A percentile compares a stretch with the other conserved stretches of the same genome.
Conservation (phyloP, 2,797 vertebrate genomes). For the Podarcis siculus region DNA sequence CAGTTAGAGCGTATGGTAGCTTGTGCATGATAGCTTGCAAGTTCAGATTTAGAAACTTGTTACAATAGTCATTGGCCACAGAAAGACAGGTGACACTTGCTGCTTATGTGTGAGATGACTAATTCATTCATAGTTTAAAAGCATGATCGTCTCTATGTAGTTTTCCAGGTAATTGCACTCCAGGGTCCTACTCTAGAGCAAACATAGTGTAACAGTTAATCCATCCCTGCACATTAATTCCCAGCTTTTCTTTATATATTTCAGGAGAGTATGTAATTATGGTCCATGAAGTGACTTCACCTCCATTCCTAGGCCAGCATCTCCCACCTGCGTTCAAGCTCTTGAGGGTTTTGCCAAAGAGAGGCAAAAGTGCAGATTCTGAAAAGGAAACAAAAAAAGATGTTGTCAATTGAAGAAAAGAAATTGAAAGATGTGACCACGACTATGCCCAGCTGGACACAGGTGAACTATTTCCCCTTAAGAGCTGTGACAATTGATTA, state of each 20-base stretch:
- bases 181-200: not conserved
- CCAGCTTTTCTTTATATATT: not conserved
- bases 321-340: conserved; percentile 69
- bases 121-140: not conserved
- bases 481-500: conserved; percentile 1
- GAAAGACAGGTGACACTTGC: not conserved
- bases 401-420: conserved; percentile 23
- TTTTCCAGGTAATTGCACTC: not conserved
- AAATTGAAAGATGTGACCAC: not conserved
- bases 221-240: not conserved
- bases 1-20: not conserved
- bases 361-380: not conserved
- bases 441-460: not conserved
- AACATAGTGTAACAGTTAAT: not conserved
- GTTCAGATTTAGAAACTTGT: not conserved
- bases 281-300: conserved; percentile 66
- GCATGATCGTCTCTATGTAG: not conserved
- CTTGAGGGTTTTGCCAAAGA: conserved; percentile 57
- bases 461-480: not conserved
- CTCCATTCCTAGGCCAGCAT: conserved; percentile 67
- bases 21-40: too few relatives aligned
- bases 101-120: not conserved
- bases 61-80: not conserved
- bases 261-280: conserved; percentile 72
- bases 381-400: conserved; percentile 6